These are phyloP conservation scores for Thalassoma bifasciatum DNA, from an alignment of 2,113 vertebrate genomes.

Conservation along the genomic window DNA sequence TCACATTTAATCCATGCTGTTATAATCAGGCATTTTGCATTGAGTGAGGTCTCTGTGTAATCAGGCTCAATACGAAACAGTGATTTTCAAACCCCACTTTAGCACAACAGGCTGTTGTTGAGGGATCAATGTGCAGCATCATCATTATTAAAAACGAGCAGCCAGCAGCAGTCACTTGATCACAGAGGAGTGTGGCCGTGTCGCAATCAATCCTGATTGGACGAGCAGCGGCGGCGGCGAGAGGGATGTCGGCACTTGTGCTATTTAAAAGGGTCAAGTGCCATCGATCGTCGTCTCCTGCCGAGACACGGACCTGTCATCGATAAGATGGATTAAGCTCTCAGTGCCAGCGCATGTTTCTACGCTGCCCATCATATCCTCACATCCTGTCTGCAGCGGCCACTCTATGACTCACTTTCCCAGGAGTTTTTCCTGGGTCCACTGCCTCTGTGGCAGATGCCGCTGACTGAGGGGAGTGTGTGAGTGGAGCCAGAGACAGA, in stretches of 20 bases:
- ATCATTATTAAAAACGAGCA: conserved; percentile 83
- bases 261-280: conserved; percentile 76
- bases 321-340: conserved; percentile 75
- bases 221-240: conserved; percentile 42
- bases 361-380: conserved; percentile 60
- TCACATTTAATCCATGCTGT: background rate
- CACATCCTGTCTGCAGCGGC: conserved; percentile 56
- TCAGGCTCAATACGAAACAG: background rate
- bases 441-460: conserved; percentile 29
- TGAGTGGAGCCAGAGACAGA: conserved; percentile 1
- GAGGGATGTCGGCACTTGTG: conserved; percentile 60
- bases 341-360: conserved; percentile 64
- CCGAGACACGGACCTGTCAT: conserved; percentile 71
- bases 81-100: conserved; percentile 74
- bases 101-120: conserved; percentile 87
- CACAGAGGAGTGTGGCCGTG: conserved; percentile 32
- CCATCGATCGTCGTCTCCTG: conserved; percentile 73
- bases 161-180: conserved; percentile 57
- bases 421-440: conserved; percentile 34
- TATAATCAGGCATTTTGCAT: background rate
- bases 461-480: conserved; percentile 23
- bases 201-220: conserved; percentile 72
- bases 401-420: conserved; percentile 48
- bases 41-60: conserved; percentile 29
- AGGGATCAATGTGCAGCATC: conserved; percentile 68